A percentile compares a stretch with the other conserved stretches of the same genome.
Conservation (phyloP, 2,888 invertebrate genomes). For the Tanytarsus gracilentus region DNA sequence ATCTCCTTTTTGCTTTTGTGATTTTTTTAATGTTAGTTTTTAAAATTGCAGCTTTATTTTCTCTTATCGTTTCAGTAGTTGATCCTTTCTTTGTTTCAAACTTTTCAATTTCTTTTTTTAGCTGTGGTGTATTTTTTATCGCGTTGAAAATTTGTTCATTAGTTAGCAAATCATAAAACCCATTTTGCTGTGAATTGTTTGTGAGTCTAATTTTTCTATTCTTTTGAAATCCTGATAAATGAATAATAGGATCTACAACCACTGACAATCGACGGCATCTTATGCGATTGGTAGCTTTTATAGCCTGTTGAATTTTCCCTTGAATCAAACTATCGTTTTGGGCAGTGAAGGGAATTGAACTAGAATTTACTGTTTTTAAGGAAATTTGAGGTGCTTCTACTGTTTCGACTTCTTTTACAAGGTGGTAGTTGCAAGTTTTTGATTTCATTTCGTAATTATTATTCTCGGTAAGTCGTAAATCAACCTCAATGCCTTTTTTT, state of each 20-base stretch:
- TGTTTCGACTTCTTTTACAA: too few relatives aligned
- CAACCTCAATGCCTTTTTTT: slow-evolving; percentile 3
- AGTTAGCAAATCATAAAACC: slow-evolving; percentile 12
- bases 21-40: neutral
- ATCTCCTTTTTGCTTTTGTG: neutral
- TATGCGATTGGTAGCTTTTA: slow-evolving; percentile 22
- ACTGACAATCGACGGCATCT: slow-evolving; percentile 19
- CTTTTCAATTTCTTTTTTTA: slow-evolving; percentile 11
- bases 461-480: too few relatives aligned
- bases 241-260: slow-evolving; percentile 20
- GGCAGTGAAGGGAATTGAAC: slow-evolving; percentile 33
- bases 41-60: neutral
- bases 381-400: too few relatives aligned
- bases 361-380: slow-evolving; percentile 37
- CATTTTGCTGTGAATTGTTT: slow-evolving; percentile 28
- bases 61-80: neutral
- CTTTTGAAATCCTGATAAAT: neutral
- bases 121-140: slow-evolving; percentile 23
- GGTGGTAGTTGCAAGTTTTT: too few relatives aligned
- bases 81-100: neutral
- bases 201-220: slow-evolving; percentile 20
- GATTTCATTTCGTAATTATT: too few relatives aligned
- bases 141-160: slow-evolving; percentile 24
- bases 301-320: neutral
- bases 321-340: slow-evolving; percentile 30